These are phyloP conservation scores for Pomacea maculata DNA, from an alignment of 1,140 invertebrate species.

Conservation along the genomic window DNA sequence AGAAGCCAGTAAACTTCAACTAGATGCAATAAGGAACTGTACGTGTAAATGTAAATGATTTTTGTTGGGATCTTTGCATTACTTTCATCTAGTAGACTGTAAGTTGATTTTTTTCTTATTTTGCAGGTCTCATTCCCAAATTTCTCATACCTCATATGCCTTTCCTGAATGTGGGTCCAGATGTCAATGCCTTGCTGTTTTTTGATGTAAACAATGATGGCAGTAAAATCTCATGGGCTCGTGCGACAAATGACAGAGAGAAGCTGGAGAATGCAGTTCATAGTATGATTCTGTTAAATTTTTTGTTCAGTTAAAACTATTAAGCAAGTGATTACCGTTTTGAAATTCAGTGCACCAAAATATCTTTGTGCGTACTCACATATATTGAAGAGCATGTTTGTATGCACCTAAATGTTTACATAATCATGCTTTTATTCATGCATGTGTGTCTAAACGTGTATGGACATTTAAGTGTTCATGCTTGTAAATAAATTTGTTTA, in stretches of 20 bases:
- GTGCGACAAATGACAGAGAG: slow-evolving; percentile 79
- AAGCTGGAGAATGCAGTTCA: slow-evolving; percentile 72
- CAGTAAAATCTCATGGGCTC: slow-evolving; percentile 82
- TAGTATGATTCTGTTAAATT: slow-evolving; percentile 56
- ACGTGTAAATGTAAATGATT: not conserved
- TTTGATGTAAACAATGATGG: slow-evolving; percentile 69
- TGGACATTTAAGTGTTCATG: no score
- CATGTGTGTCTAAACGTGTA: no score
- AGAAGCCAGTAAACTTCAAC: not conserved
- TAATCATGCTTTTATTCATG: not conserved
- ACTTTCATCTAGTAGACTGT: not conserved
- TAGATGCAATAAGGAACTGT: not conserved
- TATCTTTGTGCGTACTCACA: no score
- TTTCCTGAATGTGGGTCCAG: slow-evolving; percentile 46
- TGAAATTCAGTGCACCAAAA: not conserved
- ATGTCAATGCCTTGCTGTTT: slow-evolving; percentile 47
- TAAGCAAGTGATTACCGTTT: no score
- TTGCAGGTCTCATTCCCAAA: slow-evolving; percentile 51
- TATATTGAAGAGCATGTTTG: not conserved
- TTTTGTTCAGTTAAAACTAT: no score
- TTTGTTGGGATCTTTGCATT: not conserved
- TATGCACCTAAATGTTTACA: not conserved
- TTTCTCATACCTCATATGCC: slow-evolving; percentile 45
- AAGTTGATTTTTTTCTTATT: slow-evolving; percentile 18
- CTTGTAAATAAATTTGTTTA: no score